phyloP scores from a whole-genome alignment of 2,797 vertebrate species.

The Morus bassanus region DNA sequence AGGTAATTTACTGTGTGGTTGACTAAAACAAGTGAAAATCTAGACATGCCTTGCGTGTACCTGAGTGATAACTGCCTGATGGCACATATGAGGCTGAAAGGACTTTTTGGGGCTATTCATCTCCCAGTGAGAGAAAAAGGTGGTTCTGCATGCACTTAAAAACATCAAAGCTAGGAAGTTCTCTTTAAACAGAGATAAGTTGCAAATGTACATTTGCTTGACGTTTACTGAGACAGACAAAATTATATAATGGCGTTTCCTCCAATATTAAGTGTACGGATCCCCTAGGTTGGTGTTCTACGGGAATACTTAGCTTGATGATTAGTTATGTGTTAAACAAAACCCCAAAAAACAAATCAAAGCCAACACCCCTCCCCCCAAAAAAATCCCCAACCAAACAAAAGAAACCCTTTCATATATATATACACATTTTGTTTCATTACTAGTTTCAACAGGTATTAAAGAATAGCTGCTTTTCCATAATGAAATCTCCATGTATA shows the following conservation, averaged over 20 bases:
- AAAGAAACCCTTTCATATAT: neutral
- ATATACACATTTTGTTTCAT: neutral
- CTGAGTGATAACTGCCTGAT: neutral
- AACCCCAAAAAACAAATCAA: neutral
- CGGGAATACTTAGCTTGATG: neutral
- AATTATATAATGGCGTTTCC: neutral
- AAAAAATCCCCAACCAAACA: neutral
- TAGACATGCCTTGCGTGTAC: neutral
- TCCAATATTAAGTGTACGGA: neutral
- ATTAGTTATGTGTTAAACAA: neutral
- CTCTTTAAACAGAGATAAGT: neutral
- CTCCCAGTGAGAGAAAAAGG: neutral
- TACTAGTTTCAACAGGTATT: neutral
- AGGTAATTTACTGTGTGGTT: neutral
- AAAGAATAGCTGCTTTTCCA: neutral
- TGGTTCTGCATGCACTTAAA: neutral
- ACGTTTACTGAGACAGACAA: neutral
- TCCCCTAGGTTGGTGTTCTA: neutral
- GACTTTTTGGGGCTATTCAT: neutral
- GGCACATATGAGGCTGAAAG: neutral
- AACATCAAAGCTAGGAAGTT: neutral
- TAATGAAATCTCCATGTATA: neutral
- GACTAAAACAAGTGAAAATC: neutral
- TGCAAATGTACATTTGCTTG: neutral
- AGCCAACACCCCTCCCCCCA: neutral